A percentile compares a stretch with the other conserved stretches of the same genome.
Evolutionary conservation across 2,113 vertebrate genomes (phyloP).

Genomic region (Siniperca chuatsi): DNA sequence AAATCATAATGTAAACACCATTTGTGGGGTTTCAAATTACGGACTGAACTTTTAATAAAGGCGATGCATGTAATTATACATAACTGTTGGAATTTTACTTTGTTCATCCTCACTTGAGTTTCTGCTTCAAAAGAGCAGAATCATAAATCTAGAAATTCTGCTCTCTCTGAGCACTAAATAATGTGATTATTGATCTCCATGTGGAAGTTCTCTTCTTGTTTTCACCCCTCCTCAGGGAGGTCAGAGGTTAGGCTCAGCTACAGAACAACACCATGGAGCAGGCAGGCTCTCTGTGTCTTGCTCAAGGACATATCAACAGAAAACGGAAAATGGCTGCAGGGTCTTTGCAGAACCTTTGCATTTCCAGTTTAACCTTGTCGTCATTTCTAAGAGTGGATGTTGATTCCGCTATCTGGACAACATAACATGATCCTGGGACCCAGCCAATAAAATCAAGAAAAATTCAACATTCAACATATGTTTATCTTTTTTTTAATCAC

Average conservation of each 20-base stretch:
- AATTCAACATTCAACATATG: not conserved
- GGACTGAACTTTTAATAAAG: not conserved
- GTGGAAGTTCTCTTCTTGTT: not conserved
- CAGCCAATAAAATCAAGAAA: not conserved
- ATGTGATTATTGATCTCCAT: slow-evolving; percentile 7
- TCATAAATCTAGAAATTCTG: not conserved
- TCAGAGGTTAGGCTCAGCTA: not conserved
- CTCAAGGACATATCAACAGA: slow-evolving; percentile 1
- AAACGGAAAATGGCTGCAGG: not conserved
- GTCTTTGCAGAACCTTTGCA: not conserved
- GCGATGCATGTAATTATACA: no score
- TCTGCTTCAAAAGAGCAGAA: not conserved
- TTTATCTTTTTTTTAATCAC: not conserved
- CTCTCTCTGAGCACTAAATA: not conserved
- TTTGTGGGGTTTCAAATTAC: not conserved
- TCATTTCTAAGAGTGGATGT: not conserved
- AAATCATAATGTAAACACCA: not conserved
- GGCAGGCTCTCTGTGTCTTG: not conserved
- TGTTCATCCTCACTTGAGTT: not conserved
- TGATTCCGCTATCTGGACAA: not conserved
- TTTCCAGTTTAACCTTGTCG: not conserved
- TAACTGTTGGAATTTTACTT: no score
- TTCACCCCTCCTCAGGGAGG: not conserved
- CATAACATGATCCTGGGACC: not conserved
- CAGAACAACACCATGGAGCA: not conserved